Conservation (phyloP, 2,797 vertebrate species). For the Carapus acus region DNA sequence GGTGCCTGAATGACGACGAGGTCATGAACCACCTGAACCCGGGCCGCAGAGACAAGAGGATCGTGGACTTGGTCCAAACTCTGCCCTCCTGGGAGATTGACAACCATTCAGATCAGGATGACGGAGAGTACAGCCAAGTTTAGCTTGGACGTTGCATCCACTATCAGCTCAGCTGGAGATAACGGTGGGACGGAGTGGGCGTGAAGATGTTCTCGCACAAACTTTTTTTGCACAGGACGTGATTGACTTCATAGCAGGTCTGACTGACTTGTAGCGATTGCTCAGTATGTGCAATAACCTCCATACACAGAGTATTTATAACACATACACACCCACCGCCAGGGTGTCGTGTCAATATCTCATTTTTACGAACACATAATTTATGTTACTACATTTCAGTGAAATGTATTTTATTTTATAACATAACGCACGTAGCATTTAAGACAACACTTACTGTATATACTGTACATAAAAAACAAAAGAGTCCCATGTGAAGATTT, state of each 20-base stretch:
- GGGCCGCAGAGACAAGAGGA: slow-evolving; percentile 13
- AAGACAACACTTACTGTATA: slow-evolving; percentile 11
- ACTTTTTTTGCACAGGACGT: no score
- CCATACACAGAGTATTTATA: slow-evolving; percentile 12
- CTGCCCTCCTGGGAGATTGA: slow-evolving; percentile 20
- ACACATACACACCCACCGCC: background rate
- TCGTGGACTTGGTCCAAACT: slow-evolving; percentile 41
- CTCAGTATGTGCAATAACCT: slow-evolving; percentile 30
- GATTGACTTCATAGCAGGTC: no score
- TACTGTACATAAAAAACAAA: slow-evolving; percentile 14
- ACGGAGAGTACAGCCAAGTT: slow-evolving; percentile 67
- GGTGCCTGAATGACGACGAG: slow-evolving; percentile 71
- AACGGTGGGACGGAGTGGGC: background rate
- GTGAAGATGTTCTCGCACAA: slow-evolving; percentile 1
- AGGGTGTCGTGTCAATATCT: slow-evolving; percentile 36
- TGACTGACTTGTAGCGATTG: slow-evolving; percentile 12
- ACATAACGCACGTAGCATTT: no score
- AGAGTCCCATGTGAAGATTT: slow-evolving; percentile 22
- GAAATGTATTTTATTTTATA: slow-evolving; percentile 42
- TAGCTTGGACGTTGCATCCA: slow-evolving; percentile 34
- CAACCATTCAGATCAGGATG: slow-evolving; percentile 36
- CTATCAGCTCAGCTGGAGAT: background rate
- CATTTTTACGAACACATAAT: slow-evolving; percentile 29
- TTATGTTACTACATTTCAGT: slow-evolving; percentile 42
- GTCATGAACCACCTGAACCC: slow-evolving; percentile 54